Evolutionary conservation across 2,888 invertebrate species (phyloP), one percentile per base, ranked within the genome.

Genomic region (Schrankia costaestrigalis): DNA sequence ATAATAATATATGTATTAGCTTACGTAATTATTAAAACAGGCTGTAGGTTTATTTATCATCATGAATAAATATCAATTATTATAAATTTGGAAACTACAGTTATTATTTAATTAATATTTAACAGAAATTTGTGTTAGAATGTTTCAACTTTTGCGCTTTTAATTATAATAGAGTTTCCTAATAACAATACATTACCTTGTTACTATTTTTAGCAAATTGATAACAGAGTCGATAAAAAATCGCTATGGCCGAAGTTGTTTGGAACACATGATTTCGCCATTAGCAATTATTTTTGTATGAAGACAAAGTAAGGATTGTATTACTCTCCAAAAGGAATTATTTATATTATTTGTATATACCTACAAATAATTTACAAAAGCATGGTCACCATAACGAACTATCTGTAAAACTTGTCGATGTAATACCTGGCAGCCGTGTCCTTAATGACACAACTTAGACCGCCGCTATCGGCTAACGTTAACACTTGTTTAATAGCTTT

Each of bases 401-500:
- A 12, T 15, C 18, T 24, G 28, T 26, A 25, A 12, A 26, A 21
- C 15, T 35, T 9, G 24, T 30, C 29, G 11, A 14, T 11, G 14
- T 14, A 25, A 30, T 11, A 18, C 8, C 25, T 28, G 24, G n/a
- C 34, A 12, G 23, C 33, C 11, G 22, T 22, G 14, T 3, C 18
- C 2, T 18, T 29, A 25, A 25, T 28, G 28, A 7, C 24, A 11
- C 11, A 29, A 35, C 28, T 34, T 17, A 10, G 9, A 15, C 22
- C 3, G 13, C 11, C 15, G n/a, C 23, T 27, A 34, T 34, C 33
- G 22, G 27, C 11, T 27, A 23, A 22, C 19, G 11, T 14, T 33
- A 33, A 33, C 26, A 21, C 15, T 12, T 18, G 17, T 28, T 28
- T 45, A 27, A 32, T 33, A 13, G 22, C 21, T 15, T 21, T 26